Percentiles rank a stretch among this genome's conserved stretches.
phyloP scores from a whole-genome alignment of 2,113 vertebrate species.

The Spheniscus mendiculus region DNA sequence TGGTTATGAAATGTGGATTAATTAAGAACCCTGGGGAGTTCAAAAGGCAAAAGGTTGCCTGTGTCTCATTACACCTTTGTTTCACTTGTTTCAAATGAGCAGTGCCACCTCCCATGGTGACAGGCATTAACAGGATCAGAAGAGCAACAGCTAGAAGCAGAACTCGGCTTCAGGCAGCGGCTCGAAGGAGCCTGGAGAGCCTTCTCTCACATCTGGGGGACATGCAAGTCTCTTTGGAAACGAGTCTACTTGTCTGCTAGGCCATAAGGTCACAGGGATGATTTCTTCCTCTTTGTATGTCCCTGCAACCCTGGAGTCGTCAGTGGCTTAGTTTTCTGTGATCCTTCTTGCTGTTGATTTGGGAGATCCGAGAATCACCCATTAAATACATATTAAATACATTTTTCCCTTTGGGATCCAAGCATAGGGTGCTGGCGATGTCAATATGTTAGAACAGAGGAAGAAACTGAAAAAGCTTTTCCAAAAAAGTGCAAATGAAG shows the following conservation, averaged over 20 bases:
- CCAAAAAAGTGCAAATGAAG: neutral
- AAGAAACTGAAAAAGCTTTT: neutral
- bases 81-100: neutral
- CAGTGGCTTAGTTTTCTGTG: neutral
- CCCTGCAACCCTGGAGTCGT: neutral
- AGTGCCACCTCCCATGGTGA: neutral
- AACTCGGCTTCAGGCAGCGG: rapidly evolving
- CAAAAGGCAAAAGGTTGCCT: neutral
- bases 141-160: neutral
- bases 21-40: neutral
- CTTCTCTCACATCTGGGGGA: too few relatives aligned
- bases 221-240: neutral
- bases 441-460: neutral
- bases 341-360: neutral
- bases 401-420: neutral
- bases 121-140: neutral
- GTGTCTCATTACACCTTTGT: neutral
- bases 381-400: neutral
- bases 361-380: neutral
- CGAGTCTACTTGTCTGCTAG: neutral
- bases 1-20: neutral
- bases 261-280: neutral
- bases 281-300: neutral
- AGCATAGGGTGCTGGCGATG: neutral
- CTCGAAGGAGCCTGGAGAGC: neutral